Evolutionary conservation across 2,888 invertebrate genomes (phyloP), one percentile per base, ranked within the genome.

Genomic region (Ommatoiulus sabulosus): DNA sequence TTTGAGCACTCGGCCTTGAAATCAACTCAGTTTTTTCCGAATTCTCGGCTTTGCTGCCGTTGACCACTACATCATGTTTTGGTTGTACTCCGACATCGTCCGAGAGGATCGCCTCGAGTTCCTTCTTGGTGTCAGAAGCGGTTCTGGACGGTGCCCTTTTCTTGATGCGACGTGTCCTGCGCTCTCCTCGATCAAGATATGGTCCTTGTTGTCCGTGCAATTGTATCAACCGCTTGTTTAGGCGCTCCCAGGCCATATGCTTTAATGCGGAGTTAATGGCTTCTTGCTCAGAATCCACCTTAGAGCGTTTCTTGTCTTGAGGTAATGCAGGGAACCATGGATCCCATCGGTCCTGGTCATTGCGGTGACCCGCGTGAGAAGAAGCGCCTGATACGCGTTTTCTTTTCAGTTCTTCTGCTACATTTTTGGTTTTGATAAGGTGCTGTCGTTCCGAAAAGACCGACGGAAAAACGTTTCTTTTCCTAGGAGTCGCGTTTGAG

Each of bases 181-280:
- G 88, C n/a, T 88, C 85, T 35, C 84, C 88, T 2, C 88, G 46
- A 17, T 85, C 88, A 6, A 85, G 48, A 85, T 52, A 46, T 12
- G 86, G 85, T 15, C 84, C 85, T 43, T 84, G 43, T 35, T 72
- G 35, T 1, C 88, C 52, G 20, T 88, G 52, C 84, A 84, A n/a
- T 48, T 85, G 52, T 84, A 88, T 52, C 80, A 88, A 17, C n/a
- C 86, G 85, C 88, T 88, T 84, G 52, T 44, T 84, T 8, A 88
- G 84, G 1, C 88, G n/a, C 48, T 88, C 44, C 88, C 88, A 86
- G 2, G 88, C 63, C 85, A 88, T 43, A 20, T 85, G 86, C 88
- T 85, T 84, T 24, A 88, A 35, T 43, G 85, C 85, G 3, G 88
- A 84, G 43, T 88, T 85, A 35, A 85, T 85, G 52, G 88, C 88